A percentile compares a stretch with the other conserved stretches of the same genome.
phyloP scores from a whole-genome alignment of 2,113 vertebrate species.

The Empidonax alnorum region DNA sequence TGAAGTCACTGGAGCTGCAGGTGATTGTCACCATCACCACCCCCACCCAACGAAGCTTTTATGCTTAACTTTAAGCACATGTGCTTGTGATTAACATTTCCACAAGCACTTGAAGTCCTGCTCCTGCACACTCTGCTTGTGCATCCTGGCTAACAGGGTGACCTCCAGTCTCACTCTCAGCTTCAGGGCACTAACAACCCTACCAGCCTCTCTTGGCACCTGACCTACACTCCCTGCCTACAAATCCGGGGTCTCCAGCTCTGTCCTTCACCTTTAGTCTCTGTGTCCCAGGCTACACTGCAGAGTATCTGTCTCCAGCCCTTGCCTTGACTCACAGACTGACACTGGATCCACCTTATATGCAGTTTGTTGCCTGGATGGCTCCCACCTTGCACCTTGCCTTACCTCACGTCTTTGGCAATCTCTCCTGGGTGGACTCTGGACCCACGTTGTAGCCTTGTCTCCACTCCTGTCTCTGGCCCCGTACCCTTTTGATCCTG shows the following conservation, averaged over 20 bases:
- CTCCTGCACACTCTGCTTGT: background rate
- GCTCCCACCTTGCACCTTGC: background rate
- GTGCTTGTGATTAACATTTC: background rate
- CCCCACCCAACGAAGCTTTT: background rate
- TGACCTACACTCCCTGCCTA: background rate
- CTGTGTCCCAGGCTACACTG: background rate
- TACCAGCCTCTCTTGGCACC: background rate
- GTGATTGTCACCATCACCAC: background rate
- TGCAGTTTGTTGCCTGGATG: background rate
- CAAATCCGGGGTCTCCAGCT: background rate
- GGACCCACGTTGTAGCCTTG: accelerated
- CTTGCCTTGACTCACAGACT: background rate
- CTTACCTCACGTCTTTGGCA: background rate
- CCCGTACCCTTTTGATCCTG: background rate
- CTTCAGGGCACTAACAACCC: background rate
- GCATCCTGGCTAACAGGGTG: background rate
- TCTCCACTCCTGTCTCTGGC: background rate
- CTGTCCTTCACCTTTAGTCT: background rate
- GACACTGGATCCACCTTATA: accelerated
- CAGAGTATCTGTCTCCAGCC: background rate
- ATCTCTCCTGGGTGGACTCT: background rate
- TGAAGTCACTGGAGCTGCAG: background rate
- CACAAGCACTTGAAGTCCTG: background rate
- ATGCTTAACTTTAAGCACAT: background rate
- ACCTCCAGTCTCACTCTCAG: background rate